A percentile compares a stretch with the other conserved stretches of the same genome.
Evolutionary conservation across 2,888 invertebrate genomes (phyloP).

Genomic region (Ypsolopha sequella): DNA sequence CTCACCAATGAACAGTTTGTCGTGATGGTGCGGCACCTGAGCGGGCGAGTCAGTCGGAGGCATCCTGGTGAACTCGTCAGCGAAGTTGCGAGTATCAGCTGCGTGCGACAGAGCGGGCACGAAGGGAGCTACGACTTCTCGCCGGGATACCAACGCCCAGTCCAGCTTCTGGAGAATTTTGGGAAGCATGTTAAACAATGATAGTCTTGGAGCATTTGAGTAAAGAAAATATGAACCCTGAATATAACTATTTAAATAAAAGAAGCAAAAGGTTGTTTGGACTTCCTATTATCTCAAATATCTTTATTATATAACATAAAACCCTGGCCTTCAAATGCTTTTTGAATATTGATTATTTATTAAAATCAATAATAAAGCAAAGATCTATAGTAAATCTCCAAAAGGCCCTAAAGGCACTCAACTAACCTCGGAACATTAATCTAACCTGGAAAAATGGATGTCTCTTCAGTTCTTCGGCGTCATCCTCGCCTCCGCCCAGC

Average conservation of each 20-base stretch:
- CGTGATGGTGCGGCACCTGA: conserved; percentile 85
- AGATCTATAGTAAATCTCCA: no score
- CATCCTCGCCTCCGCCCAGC: conserved; percentile 86
- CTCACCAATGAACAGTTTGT: conserved; percentile 87
- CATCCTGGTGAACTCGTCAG: conserved; percentile 96
- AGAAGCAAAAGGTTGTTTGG: no score
- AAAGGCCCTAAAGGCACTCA: no score
- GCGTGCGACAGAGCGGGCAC: conserved; percentile 88
- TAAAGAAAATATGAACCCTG: no score
- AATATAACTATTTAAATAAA: no score
- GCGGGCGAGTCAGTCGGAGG: conserved; percentile 93
- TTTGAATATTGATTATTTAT: no score
- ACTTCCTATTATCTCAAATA: no score
- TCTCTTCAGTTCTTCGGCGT: conserved; percentile 90
- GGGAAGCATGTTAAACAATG: no score
- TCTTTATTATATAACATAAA: no score
- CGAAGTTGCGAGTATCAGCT: conserved; percentile 95
- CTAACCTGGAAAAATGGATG: conserved; percentile 88
- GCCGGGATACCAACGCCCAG: conserved; percentile 85
- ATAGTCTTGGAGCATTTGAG: no score
- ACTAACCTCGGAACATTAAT: conserved; percentile 8
- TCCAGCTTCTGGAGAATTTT: conserved; percentile 66
- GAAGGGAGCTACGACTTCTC: conserved; percentile 89
- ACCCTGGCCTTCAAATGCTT: no score
- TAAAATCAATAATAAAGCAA: no score